Evolutionary conservation across 2,113 vertebrate species (phyloP), one percentile per base, ranked within the genome.

Genomic region (Thamnaconus septentrionalis): DNA sequence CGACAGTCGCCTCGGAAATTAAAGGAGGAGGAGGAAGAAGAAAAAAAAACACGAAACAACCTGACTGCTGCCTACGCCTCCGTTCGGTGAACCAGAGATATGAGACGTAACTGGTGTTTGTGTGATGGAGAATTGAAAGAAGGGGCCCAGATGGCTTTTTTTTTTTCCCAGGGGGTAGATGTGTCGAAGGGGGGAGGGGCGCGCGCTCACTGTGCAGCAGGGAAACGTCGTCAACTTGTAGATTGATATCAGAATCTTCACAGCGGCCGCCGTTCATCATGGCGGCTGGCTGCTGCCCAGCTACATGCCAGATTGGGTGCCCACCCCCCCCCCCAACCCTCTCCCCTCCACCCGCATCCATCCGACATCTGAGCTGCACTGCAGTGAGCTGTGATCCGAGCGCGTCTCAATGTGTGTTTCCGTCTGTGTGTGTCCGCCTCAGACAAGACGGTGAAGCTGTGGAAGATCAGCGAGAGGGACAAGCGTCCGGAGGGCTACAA

Each of bases 401-500:
- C 72, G 31, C 64, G 66, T 58, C 56, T 70, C 56, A 31, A 31
- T 31, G 45, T 65, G 10, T 59, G 8, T 71, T 8, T 62, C 11
- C 66, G 62, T 69, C n/a, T 78, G 64, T 74, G 52, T 68, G 53
- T 66, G 10, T 61, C 64, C 67, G 69, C 44, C 71, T 0, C 83
- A 98, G 95, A 99, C 91, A 99, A 99, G 92, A 99, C 96, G 0
- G 96, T 99, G 89, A 99, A 99, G 91, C 93, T 99, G 61, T 99
- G 97, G 97, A 99, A 99, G 84, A 96, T 99, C 84, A 99, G 97
- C n/a, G 97, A 98, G 85, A 82, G 96, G 59, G 97, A 98, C 87
- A 98, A 98, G 85, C 92, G 97, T 45, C 96, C 97, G 0, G 96
- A 98, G 82, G 97, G 97, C 56, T 99, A 99, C 91, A 99, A 99